Conservation (phyloP, 2,888 invertebrate genomes). For the Lobophora halterata region DNA sequence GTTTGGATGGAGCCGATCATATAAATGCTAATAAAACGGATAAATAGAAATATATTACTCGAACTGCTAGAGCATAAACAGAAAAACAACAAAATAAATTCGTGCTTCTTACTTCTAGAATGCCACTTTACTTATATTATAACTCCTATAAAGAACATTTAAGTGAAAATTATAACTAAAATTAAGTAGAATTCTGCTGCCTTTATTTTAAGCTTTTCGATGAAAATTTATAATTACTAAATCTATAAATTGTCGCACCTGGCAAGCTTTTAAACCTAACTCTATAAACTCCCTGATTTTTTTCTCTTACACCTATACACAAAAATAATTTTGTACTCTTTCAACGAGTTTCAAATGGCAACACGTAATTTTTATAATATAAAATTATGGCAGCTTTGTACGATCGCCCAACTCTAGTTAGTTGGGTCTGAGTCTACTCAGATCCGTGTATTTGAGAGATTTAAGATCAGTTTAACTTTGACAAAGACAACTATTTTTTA, state of each 20-base stretch:
- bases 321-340: constrained; percentile 81
- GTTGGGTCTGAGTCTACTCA: too few species aligned
- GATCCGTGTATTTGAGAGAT: constrained; percentile 22
- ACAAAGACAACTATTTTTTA: constrained; percentile 25
- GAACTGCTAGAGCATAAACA: constrained; percentile 60
- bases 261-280: constrained; percentile 72
- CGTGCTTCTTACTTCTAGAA: constrained; percentile 75
- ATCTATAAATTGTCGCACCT: constrained; percentile 61
- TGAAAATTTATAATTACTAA: constrained; percentile 44
- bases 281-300: constrained; percentile 78
- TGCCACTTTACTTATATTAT: constrained; percentile 54
- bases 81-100: constrained; percentile 78
- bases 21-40: constrained; percentile 48
- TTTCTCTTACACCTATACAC: constrained; percentile 76
- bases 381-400: constrained; percentile 69
- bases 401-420: constrained; percentile 54
- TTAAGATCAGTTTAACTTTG: constrained; percentile 23
- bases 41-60: constrained; percentile 68
- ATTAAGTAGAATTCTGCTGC: constrained; percentile 34
- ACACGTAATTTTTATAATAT: constrained; percentile 53
- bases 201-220: constrained; percentile 39
- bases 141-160: constrained; percentile 34
- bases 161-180: constrained; percentile 25
- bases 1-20: constrained; percentile 63
- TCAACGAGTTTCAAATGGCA: constrained; percentile 76